Conservation (phyloP, 2,113 vertebrate genomes). For the Mesocricetus auratus region DNA sequence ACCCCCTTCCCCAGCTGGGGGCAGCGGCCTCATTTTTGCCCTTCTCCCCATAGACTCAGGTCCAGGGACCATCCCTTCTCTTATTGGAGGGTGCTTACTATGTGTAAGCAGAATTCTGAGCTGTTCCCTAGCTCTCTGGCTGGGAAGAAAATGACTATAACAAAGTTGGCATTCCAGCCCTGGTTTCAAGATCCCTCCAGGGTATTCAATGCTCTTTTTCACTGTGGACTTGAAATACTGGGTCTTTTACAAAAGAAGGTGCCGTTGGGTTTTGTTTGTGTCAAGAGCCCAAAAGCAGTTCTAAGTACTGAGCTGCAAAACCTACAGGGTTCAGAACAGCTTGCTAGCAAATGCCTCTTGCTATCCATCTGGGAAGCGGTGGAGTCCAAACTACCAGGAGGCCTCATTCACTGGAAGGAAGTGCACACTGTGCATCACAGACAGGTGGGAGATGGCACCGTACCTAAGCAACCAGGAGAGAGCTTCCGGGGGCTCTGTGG, state of each 20-base stretch:
- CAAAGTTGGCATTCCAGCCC: slow-evolving; percentile 47
- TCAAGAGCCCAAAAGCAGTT: neutral
- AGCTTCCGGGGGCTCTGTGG: neutral
- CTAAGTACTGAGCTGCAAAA: slow-evolving; percentile 11
- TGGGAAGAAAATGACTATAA: slow-evolving; percentile 19
- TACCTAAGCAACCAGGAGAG: neutral
- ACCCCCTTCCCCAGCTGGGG: accelerated
- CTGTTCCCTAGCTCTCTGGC: slow-evolving; percentile 29
- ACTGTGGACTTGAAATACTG: neutral
- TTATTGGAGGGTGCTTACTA: slow-evolving; percentile 19
- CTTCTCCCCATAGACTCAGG: neutral
- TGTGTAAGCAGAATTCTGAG: neutral
- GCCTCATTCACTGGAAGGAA: neutral
- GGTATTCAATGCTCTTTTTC: slow-evolving; percentile 80
- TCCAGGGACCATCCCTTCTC: neutral
- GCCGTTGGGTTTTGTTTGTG: slow-evolving; percentile 23
- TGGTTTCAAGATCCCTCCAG: slow-evolving; percentile 58
- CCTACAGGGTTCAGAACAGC: neutral
- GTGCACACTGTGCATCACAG: neutral
- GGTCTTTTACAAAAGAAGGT: no score
- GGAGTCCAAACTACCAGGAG: neutral
- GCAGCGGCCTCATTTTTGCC: accelerated
- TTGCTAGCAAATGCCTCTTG: slow-evolving; percentile 15
- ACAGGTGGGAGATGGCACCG: accelerated
- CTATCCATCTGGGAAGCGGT: neutral